phyloP scores from a whole-genome alignment of 2,797 vertebrate species.

The Spinus pinus region DNA sequence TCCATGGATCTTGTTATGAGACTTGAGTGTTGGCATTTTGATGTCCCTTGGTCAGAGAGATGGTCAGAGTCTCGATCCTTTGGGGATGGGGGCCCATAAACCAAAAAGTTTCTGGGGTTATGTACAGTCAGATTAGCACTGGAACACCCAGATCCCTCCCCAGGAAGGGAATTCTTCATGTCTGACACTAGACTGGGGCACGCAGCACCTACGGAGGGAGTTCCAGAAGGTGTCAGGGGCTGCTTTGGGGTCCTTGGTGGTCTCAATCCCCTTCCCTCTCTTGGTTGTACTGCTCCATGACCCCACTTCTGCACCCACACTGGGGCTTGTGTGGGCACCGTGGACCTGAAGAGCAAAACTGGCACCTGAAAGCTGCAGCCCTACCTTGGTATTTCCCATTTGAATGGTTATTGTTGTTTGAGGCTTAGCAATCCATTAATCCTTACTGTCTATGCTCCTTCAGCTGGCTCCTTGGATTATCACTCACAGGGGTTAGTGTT shows the following conservation, averaged over 20 bases:
- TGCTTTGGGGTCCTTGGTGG: neutral
- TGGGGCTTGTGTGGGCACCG: neutral
- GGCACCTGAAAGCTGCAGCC: neutral
- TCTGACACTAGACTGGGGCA: neutral
- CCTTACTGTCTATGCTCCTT: neutral
- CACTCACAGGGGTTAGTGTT: neutral
- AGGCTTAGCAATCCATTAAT: neutral
- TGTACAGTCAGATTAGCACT: neutral
- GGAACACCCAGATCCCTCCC: neutral
- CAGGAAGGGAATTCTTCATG: neutral
- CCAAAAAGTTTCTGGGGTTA: fast-evolving
- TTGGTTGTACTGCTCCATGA: neutral
- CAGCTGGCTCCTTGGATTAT: neutral
- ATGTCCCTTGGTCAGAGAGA: neutral
- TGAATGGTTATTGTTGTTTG: neutral
- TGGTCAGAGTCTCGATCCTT: neutral
- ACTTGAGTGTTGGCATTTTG: fast-evolving
- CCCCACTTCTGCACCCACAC: neutral
- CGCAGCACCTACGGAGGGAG: neutral
- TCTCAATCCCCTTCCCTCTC: neutral
- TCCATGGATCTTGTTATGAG: neutral
- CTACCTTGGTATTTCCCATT: fast-evolving
- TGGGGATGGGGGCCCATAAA: neutral
- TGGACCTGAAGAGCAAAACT: neutral
- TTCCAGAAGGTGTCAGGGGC: fast-evolving